Conservation (phyloP, 2,113 vertebrate species). For the Microcebus murinus region DNA sequence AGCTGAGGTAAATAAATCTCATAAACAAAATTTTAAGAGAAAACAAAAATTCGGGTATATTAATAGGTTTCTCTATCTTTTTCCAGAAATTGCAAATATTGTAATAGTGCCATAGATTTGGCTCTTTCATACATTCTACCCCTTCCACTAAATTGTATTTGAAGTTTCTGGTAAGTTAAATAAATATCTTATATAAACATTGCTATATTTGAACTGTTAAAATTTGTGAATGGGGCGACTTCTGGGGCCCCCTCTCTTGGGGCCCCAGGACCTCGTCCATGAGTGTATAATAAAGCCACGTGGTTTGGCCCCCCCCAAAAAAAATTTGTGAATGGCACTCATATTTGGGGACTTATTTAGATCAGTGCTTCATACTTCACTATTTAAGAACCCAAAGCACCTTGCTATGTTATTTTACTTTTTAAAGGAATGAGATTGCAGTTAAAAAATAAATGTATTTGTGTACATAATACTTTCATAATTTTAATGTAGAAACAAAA, state of each 20-base stretch:
- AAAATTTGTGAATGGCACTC: neutral
- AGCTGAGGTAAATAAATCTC: neutral
- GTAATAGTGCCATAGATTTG: neutral
- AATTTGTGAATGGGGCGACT: neutral
- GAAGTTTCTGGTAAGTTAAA: neutral
- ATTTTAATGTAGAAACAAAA: neutral
- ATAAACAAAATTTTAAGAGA: neutral
- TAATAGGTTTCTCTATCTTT: neutral
- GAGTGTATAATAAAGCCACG: too few relatives aligned
- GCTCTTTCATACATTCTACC: neutral
- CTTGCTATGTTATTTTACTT: neutral
- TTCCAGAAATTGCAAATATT: neutral
- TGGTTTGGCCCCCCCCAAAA: too few relatives aligned
- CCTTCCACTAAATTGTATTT: neutral
- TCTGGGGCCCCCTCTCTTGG: too few relatives aligned
- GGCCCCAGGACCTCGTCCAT: too few relatives aligned
- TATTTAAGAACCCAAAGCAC: neutral
- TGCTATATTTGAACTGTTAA: neutral
- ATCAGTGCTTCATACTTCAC: neutral
- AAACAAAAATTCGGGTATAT: neutral
- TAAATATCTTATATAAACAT: neutral
- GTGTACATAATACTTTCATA: neutral
- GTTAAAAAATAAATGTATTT: neutral
- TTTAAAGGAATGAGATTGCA: neutral
- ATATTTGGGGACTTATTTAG: neutral